Evolutionary conservation across 2,113 vertebrate species (phyloP), one percentile per base, ranked within the genome.

Genomic region (Mugil cephalus): DNA sequence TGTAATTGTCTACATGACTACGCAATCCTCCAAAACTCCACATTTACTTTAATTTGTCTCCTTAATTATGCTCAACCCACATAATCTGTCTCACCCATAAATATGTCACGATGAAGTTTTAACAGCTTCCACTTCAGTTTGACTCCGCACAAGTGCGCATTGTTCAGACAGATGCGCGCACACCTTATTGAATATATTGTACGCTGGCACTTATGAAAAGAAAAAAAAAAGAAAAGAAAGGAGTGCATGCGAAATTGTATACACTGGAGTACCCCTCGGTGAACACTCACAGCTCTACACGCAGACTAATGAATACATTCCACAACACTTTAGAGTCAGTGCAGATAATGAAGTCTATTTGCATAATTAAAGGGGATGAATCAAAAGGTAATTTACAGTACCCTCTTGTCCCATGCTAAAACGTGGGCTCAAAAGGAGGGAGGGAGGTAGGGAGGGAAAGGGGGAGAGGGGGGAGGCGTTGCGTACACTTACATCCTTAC

Each of bases 341-440:
- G 68, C 69, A 79, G 78, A 88, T 92, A 87, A 92, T 89, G 75
- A 89, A 85, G 82, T 78, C 79, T 63, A 89, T 93, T 91, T 93
- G 80, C 87, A 93, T 92, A 91, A 91, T 93, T 90, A 88, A 86
- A 87, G 74, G 64, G 81, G 81, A 82, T 83, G 83, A 90, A 91
- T 93, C 80, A 89, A 87, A 89, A 84, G 85, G 86, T 86, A 88
- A 91, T 89, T 91, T 82, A 87, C 84, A 84, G 77, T 76, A 77
- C 76, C 75, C 85, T 85, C 76, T 84, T 79, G 74, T 89, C 69
- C 76, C 42, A 40, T 53, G 76, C 55, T 73, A 73, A 70, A 87
- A 74, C 12, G n/a, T n/a, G 51, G 50, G 24, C 51, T 42, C 58
- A 66, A 66, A 67, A 54, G 58, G 36, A 69, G 48, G 46, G 40